Evolutionary conservation across 2,888 invertebrate genomes (phyloP).

Genomic region (Cetonia aurata): DNA sequence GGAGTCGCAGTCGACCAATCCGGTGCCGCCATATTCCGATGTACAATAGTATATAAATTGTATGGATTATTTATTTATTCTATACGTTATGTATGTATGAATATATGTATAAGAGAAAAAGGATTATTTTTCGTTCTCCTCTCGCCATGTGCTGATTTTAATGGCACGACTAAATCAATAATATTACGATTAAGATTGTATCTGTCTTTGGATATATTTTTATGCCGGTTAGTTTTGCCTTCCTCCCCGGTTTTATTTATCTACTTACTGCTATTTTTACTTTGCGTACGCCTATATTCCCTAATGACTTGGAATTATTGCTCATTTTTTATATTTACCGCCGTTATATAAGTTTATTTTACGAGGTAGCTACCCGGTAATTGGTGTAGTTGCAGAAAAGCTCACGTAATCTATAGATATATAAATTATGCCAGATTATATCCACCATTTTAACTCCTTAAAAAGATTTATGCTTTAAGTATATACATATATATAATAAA

Average conservation of each 20-base stretch:
- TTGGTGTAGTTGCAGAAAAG: no score
- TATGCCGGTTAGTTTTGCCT: slow-evolving; percentile 16
- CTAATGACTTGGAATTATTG: no score
- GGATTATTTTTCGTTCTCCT: slow-evolving; percentile 54
- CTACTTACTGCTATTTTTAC: neutral
- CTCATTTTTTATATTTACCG: no score
- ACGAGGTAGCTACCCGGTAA: no score
- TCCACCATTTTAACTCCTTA: no score
- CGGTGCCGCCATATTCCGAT: slow-evolving; percentile 58
- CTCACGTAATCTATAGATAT: no score
- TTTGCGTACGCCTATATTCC: no score
- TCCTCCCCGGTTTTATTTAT: neutral
- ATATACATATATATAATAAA: no score
- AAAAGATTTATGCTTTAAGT: no score
- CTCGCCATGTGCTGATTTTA: slow-evolving; percentile 56
- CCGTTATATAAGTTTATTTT: no score
- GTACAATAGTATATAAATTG: slow-evolving; percentile 69
- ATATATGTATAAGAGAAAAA: slow-evolving; percentile 58
- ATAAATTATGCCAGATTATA: no score
- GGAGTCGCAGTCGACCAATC: slow-evolving; percentile 53
- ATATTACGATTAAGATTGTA: slow-evolving; percentile 55
- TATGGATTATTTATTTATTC: slow-evolving; percentile 69
- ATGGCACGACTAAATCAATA: slow-evolving; percentile 61
- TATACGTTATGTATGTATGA: slow-evolving; percentile 66
- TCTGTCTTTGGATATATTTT: slow-evolving; percentile 33